Evolutionary conservation across 2,113 vertebrate species (phyloP), one percentile per base, ranked within the genome.

Genomic region (Centrocercus urophasianus): DNA sequence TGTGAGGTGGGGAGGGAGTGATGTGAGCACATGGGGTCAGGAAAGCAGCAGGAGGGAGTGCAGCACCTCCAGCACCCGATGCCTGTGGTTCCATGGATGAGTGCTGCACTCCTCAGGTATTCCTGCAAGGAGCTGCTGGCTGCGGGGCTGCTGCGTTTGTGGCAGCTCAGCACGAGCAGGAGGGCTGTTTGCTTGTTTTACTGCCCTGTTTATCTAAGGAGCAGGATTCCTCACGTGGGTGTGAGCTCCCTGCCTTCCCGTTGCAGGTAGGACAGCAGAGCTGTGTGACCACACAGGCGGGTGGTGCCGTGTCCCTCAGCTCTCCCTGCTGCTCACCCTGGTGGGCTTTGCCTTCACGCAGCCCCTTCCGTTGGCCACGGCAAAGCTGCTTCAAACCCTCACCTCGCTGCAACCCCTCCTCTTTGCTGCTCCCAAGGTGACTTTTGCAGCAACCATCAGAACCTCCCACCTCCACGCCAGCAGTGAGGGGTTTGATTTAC

Each of bases 281-380:
- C 75, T 34, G 8, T 66, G 43, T 6, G n/a, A 10, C 43, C 10
- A 0, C 14, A 3, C 6, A 0, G 11, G 18, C 4, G 57, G 28
- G 0, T 4, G 8, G 52, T 54, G 52, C 52, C 3, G 60, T 30
- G 28, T 60, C 66, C 52, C 69, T 69, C 22, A 24, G n/a, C 9
- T 3, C 60, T 38, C 73, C 70, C 38, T 36, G 52, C 43, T 36
- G 36, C 57, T 16, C 4, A 0, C 83, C 78, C 74, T 82, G 78
- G 54, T 6, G 1, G 71, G 89, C 47, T 69, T 21, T 82, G 71
- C 25, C 36, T 1, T 70, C 69, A 27, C 10, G 27, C 34, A 40
- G 48, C 36, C 66, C 19, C 69, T 42, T 72, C 71, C 66, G 3
- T n/a, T 69, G 36, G 36, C 65, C 88, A 4, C 13, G 21, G n/a